These are phyloP conservation scores for Distichodus sexfasciatus DNA, from an alignment of 2,797 vertebrate genomes.

Conservation along the genomic window DNA sequence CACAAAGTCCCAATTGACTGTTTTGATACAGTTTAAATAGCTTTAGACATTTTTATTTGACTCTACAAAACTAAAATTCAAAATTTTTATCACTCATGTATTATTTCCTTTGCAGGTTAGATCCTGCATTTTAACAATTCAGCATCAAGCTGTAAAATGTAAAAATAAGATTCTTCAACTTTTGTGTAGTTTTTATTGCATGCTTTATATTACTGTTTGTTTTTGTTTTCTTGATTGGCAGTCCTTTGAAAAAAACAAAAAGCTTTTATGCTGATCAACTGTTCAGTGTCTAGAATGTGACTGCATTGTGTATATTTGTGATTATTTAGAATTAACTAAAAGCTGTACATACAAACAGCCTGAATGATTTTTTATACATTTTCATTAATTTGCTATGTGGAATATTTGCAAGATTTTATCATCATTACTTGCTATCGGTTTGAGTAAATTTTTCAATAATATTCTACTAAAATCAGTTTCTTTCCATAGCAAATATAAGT, in stretches of 20 bases:
- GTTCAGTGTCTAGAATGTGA: neutral
- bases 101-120: neutral
- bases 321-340: neutral
- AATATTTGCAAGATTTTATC: conserved; percentile 36
- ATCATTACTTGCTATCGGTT: conserved; percentile 43
- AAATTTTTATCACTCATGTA: neutral
- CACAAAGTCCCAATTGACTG: neutral
- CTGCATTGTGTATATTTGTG: no score
- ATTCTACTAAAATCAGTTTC: no score
- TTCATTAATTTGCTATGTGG: neutral
- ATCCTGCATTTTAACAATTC: neutral
- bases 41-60: neutral
- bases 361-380: conserved; percentile 9
- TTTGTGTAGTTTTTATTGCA: no score
- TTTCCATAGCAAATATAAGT: no score
- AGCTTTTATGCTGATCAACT: no score
- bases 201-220: no score
- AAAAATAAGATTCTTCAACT: no score
- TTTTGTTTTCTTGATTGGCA: no score
- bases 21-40: neutral
- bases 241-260: no score
- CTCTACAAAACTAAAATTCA: neutral
- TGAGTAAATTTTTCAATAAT: no score
- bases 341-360: conserved; percentile 9
- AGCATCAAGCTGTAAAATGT: no score